Conservation (phyloP, 2,888 invertebrate genomes). For the Digitonthophagus gazella region DNA sequence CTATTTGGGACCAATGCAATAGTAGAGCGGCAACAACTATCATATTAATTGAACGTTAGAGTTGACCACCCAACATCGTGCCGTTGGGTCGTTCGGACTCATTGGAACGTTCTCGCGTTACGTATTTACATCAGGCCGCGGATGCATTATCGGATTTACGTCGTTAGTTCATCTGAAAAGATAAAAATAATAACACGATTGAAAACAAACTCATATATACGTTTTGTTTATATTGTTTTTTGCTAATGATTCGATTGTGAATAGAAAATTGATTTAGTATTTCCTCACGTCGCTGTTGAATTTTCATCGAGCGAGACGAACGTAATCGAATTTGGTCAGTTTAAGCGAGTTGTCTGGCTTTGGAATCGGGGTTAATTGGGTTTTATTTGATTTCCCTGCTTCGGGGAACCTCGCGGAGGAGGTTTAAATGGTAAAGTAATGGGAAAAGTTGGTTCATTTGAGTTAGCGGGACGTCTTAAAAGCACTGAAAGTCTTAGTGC, state of each 20-base stretch:
- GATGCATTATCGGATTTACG: neutral
- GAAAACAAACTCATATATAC: too few relatives aligned
- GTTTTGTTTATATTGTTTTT: too few relatives aligned
- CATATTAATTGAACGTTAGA: constrained; percentile 53
- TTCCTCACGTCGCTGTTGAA: too few relatives aligned
- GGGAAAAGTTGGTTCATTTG: neutral
- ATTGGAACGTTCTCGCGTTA: neutral
- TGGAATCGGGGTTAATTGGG: neutral
- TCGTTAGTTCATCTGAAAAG: too few relatives aligned
- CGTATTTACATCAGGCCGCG: too few relatives aligned
- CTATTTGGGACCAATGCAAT: constrained; percentile 59
- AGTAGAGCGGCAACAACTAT: constrained; percentile 59
- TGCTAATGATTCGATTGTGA: too few relatives aligned
- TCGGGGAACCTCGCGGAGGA: neutral
- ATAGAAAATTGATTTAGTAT: too few relatives aligned
- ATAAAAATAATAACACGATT: too few relatives aligned
- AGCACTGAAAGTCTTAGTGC: too few relatives aligned
- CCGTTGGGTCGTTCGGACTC: constrained; percentile 42
- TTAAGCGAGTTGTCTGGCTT: neutral
- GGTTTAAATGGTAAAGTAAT: neutral
- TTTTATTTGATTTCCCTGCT: neutral
- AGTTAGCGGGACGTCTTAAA: neutral
- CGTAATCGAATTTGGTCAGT: neutral
- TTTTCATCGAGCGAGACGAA: too few relatives aligned
- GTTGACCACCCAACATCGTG: constrained; percentile 53